A percentile compares a stretch with the other conserved stretches of the same genome.
phyloP scores from a whole-genome alignment of 2,888 invertebrate genomes.

The Amphipoea lucens region DNA sequence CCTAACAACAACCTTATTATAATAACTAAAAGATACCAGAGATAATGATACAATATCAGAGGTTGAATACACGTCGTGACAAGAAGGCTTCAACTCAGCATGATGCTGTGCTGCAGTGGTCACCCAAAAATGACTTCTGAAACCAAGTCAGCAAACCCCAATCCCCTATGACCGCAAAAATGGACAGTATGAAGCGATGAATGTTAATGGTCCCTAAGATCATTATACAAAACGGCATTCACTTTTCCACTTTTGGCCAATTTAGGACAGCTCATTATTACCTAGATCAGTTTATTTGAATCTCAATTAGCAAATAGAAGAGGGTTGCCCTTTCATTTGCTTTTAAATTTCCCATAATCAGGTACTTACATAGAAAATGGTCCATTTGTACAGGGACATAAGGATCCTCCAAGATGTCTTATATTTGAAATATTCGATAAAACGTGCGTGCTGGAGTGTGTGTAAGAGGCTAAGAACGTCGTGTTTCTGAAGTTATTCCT shows the following conservation, averaged over 20 bases:
- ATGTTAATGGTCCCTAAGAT: background rate
- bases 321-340: background rate
- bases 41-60: background rate
- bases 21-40: background rate
- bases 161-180: background rate
- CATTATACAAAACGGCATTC: background rate
- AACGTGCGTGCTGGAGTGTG: background rate
- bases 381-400: background rate
- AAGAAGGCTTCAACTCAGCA: background rate
- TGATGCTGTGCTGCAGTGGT: background rate
- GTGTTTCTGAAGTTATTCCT: constrained; percentile 24
- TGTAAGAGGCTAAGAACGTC: background rate
- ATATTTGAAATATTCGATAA: constrained; percentile 4
- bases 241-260: background rate
- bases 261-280: background rate
- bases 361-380: background rate
- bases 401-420: background rate
- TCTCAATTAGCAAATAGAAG: background rate
- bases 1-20: too few relatives aligned
- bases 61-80: background rate
- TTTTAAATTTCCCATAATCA: background rate
- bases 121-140: background rate
- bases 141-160: background rate
- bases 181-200: background rate
- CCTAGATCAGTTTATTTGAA: background rate